Base-by-base conservation (phyloP, 1,140 invertebrate species). In the Matsumurasca onukii region DNA sequence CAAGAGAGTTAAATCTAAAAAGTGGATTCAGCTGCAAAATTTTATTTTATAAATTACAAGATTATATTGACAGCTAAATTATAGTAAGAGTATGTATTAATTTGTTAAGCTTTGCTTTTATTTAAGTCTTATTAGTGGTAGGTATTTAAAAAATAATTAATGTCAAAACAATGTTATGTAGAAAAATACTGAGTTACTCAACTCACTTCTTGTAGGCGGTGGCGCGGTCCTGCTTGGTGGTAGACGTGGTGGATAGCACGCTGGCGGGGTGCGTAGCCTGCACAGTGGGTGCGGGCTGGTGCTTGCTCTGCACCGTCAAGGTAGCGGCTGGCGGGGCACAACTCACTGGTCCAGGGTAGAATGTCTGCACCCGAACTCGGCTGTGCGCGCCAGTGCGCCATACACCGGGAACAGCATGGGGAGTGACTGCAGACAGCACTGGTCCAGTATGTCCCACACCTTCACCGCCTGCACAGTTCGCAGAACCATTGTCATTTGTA, bases 391-490 rank as follows among this genome's bases (percentile, higher is more conserved):
- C 15, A 82, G 73, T 45, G 82, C 78, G 15, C 78, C 78, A 5
- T 84, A 77, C 45, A 82, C 81, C 0, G 83, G 82, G 72, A 83
- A 84, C 48, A 81, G 78, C 3, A 85, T 73, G 63, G 79, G 78
- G 3, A 85, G 70, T 0, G 78, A 81, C 75, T 85, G 83, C 5
- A 84, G 73, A 34, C 82, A 78, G 34, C 75, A 79, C 34, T 83
- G 79, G 66, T 83, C 82, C 66, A 79, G 80, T 30, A 85, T 67
- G 61, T 83, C 81, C 83, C 84, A 86, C 22, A 85, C 77, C 72
- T 84, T 80, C 1, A 85, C 31, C 17, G 76, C 75, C 84, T 85
- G 34, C 34, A n/a, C n/a, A n/a, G 34, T 9, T 39, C 34, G 17
- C 34, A 39, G 34, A 9, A 5, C 5, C 34, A 39, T 39, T 39